Base-by-base conservation (phyloP, 2,113 vertebrate genomes). In the Nyctereutes procyonoides region DNA sequence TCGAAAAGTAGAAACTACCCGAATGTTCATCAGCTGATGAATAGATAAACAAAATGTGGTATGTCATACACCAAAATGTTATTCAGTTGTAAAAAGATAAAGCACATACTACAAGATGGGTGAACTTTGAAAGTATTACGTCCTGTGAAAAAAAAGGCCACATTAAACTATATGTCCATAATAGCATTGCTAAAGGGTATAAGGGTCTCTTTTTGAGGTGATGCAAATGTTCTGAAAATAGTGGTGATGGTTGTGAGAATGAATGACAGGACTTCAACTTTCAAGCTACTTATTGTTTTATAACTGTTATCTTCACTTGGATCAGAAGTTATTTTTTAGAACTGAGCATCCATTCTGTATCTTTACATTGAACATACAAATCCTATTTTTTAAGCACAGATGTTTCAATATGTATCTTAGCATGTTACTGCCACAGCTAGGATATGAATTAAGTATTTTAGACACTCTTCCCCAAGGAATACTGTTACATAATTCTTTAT, bases 291-390 rank as follows among this genome's bases (percentile, higher is more conserved):
- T 67, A 35, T n/a, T 56, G 13, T 51, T 82, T 67, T 77, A 53
- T 87, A 82, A 82, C 4, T 91, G 43, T 48, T 77, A 48, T 38
- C 55, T 85, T 89, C 28, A 84, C 55, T 89, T 79, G 56, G 5
- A 93, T 84, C 63, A 95, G 63, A 96, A 80, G 30, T 79, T 51
- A 76, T 15, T 76, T 73, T 76, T 73, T 67, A 86, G 51, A 86
- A 95, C 24, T 43, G 26, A 86, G 14, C 58, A 87, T 53, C 76
- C 58, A 90, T 28, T 51, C 43, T 65, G 22, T 63, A 92, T 28
- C 26, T 65, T 92, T 82, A 74, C 58, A 76, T 20, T 43, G 22
- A 28, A 83, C 28, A 80, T 51, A 92, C 9, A 92, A 62, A 82
- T 55, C 15, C 24, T 35, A 53, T 60, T 92, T 74, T 95, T 88